Evolutionary conservation across 2,888 invertebrate species (phyloP).

Genomic region (Cacoxenus indagator): DNA sequence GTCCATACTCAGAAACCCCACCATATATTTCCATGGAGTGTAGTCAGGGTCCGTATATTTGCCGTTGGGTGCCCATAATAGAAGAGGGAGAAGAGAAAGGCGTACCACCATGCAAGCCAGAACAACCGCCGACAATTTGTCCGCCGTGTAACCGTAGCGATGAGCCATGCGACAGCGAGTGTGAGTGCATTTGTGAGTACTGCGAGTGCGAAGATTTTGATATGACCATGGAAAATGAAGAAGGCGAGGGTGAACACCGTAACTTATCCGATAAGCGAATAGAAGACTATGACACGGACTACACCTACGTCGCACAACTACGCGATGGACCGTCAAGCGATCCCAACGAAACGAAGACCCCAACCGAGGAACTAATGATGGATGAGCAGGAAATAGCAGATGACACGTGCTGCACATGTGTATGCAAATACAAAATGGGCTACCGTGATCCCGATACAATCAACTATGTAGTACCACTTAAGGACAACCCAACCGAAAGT

Average conservation of each 20-base stretch:
- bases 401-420: conserved; percentile 39
- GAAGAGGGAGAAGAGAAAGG: conserved; percentile 40
- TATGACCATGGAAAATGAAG: neutral
- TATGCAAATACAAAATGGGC: conserved; percentile 38
- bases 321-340: conserved; percentile 29
- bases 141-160: conserved; percentile 49
- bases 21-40: conserved; percentile 51
- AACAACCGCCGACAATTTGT: conserved; percentile 44
- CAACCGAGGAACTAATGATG: neutral
- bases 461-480: conserved; percentile 43
- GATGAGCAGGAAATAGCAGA: conserved; percentile 1
- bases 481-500: conserved; percentile 3
- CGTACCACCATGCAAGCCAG: conserved; percentile 33
- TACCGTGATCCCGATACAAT: conserved; percentile 41
- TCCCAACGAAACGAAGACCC: neutral
- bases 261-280: conserved; percentile 38
- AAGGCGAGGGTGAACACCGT: conserved; percentile 40
- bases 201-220: conserved; percentile 38
- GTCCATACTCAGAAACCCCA: conserved; percentile 31
- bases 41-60: conserved; percentile 59
- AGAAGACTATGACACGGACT: conserved; percentile 51
- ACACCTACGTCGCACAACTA: conserved; percentile 48
- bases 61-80: conserved; percentile 52
- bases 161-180: conserved; percentile 40
- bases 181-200: conserved; percentile 47